Evolutionary conservation across 2,113 vertebrate genomes (phyloP).

Genomic region (Hydrolagus affinis): DNA sequence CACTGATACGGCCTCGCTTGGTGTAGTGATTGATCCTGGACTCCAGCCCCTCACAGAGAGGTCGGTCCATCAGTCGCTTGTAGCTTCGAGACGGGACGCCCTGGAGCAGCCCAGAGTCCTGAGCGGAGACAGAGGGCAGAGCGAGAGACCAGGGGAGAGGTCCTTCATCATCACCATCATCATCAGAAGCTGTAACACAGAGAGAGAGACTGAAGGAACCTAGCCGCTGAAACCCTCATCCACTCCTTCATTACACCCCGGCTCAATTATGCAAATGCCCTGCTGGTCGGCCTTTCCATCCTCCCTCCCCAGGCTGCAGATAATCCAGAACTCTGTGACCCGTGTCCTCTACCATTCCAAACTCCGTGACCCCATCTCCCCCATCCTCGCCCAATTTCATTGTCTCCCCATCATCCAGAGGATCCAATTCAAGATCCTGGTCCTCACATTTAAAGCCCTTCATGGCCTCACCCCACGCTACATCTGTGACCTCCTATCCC

Average conservation of each 20-base stretch:
- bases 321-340: too few species aligned
- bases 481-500: too few species aligned
- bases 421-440: conserved; percentile 33
- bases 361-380: too few species aligned
- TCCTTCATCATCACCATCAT: background rate
- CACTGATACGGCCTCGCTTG: conserved; percentile 67
- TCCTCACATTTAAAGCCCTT: too few species aligned
- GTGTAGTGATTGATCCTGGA: conserved; percentile 78
- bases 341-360: too few species aligned
- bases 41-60: conserved; percentile 78
- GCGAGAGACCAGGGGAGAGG: background rate
- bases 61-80: conserved; percentile 71
- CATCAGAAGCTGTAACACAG: background rate
- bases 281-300: background rate
- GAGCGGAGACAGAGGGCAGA: conserved; percentile 36
- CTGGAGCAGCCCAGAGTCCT: conserved; percentile 65
- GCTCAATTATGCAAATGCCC: too few species aligned
- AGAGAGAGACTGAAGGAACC: background rate
- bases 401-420: too few species aligned
- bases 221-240: background rate
- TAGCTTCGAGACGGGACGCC: conserved; percentile 74
- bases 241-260: background rate
- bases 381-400: too few species aligned
- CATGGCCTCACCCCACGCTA: too few species aligned
- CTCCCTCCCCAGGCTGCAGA: conserved; percentile 36